Conservation (phyloP, 2,113 vertebrate species). For the Brachyhypopomus occidentalis region DNA sequence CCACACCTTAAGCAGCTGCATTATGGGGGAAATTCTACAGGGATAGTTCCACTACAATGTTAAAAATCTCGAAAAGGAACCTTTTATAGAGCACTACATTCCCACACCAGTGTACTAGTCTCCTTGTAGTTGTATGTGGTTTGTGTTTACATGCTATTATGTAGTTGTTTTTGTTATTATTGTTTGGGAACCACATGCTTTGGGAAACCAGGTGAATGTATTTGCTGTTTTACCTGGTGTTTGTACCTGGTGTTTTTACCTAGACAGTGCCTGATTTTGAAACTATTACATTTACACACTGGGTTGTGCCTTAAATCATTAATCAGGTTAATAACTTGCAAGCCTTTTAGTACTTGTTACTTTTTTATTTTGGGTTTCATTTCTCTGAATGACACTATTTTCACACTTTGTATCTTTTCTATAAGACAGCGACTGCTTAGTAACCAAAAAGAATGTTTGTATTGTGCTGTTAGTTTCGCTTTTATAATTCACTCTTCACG, state of each 20-base stretch:
- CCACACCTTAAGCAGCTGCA: background rate
- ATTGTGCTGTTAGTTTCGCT: background rate
- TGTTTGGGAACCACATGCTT: background rate
- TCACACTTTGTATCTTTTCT: constrained; percentile 12
- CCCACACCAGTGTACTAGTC: too few species aligned
- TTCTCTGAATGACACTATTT: background rate
- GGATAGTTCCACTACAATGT: background rate
- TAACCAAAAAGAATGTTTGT: background rate
- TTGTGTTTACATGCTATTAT: too few species aligned
- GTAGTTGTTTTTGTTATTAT: too few species aligned
- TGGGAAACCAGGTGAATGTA: constrained; percentile 25
- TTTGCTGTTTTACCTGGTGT: constrained; percentile 20
- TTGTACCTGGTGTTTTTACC: background rate
- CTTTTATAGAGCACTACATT: too few species aligned
- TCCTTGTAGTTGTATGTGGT: too few species aligned
- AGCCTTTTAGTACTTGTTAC: background rate
- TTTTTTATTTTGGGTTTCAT: background rate
- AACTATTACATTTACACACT: constrained; percentile 8
- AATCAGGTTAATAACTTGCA: constrained; percentile 3
- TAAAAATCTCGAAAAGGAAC: too few species aligned
- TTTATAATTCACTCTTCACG: background rate
- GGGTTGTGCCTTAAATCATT: constrained; percentile 32
- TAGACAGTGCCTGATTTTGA: constrained; percentile 23
- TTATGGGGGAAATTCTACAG: too few species aligned
- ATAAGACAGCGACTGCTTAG: background rate